Evolutionary conservation across 2,797 vertebrate genomes (phyloP).

Genomic region (Leontocebus nigricollis): DNA sequence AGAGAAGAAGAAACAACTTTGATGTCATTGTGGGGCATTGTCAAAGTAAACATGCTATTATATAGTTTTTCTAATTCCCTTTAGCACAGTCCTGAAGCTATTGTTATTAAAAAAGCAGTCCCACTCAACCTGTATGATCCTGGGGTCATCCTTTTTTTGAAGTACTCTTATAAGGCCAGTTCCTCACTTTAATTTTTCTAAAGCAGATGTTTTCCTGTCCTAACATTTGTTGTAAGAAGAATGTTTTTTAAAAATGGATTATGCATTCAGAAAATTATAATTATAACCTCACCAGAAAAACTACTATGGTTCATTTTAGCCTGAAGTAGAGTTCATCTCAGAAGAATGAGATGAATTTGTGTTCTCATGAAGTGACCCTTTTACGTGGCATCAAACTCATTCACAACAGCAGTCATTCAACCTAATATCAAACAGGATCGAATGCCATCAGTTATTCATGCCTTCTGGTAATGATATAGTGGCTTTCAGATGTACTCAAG

Average conservation of each 20-base stretch:
- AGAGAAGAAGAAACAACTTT: neutral
- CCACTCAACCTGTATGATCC: neutral
- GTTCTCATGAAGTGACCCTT: neutral
- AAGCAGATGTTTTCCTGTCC: neutral
- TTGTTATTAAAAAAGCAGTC: neutral
- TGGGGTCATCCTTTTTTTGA: neutral
- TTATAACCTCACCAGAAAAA: neutral
- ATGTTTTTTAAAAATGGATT: neutral
- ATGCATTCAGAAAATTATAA: conserved; percentile 23
- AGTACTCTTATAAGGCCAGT: neutral
- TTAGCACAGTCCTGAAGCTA: neutral
- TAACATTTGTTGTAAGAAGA: neutral
- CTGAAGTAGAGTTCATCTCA: neutral
- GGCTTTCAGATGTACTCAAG: conserved; percentile 27
- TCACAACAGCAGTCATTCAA: neutral
- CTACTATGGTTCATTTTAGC: neutral
- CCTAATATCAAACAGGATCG: neutral
- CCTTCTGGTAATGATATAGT: neutral
- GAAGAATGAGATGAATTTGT: neutral
- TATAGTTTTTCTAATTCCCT: neutral
- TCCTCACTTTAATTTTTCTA: neutral
- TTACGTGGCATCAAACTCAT: neutral
- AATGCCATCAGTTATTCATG: neutral
- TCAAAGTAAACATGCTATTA: neutral
- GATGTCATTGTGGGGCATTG: neutral